phyloP scores from a whole-genome alignment of 2,797 vertebrate species.

The Poecile montanus region DNA sequence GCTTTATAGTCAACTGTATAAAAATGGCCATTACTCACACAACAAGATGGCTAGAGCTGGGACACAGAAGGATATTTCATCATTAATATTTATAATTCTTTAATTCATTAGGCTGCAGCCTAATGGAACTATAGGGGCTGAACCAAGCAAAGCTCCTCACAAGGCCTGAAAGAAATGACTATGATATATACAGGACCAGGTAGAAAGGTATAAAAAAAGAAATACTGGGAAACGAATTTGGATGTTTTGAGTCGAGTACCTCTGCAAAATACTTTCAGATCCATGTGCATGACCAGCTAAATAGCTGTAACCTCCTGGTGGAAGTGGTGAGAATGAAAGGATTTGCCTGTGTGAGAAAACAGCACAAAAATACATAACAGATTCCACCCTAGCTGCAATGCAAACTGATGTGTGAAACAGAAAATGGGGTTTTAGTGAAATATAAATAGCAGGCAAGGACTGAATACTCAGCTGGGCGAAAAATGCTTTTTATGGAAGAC shows the following conservation, averaged over 20 bases:
- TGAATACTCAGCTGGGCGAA: background rate
- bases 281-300: background rate
- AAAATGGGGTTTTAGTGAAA: conserved; percentile 31
- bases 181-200: background rate
- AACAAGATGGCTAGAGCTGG: background rate
- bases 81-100: background rate
- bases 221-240: background rate
- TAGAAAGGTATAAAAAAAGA: background rate
- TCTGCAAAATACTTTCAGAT: background rate
- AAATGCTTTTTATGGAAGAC: background rate
- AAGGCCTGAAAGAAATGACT: background rate
- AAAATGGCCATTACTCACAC: background rate
- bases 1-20: background rate
- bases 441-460: conserved; percentile 5
- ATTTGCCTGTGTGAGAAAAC: background rate
- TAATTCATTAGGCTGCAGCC: background rate
- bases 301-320: background rate
- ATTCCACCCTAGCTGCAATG: background rate
- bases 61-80: background rate
- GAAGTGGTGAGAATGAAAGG: background rate
- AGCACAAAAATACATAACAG: background rate
- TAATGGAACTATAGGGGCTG: background rate
- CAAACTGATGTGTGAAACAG: conserved; percentile 22
- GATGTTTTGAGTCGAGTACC: background rate
- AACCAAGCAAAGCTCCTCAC: background rate